These are phyloP conservation scores for Whitmania pigra DNA, from an alignment of 1,140 invertebrate genomes.

Conservation along the genomic window DNA sequence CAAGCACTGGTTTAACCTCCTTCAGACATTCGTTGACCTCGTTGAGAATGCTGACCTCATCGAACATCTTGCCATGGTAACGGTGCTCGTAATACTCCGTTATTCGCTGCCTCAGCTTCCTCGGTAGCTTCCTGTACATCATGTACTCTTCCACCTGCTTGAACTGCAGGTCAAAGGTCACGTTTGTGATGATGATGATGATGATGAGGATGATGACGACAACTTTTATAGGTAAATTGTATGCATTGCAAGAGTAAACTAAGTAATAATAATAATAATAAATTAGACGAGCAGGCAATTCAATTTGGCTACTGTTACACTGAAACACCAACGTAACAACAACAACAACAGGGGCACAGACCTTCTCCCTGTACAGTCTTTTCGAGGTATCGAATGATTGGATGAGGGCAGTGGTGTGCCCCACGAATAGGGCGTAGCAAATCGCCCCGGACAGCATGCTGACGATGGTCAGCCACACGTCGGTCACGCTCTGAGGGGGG, in stretches of 20 bases:
- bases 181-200: no score
- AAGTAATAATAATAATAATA: no score
- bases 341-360: constrained; percentile 3
- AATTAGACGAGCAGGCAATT: no score
- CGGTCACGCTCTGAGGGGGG: constrained; percentile 88
- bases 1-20: constrained; percentile 51
- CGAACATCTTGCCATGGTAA: constrained; percentile 98
- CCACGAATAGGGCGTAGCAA: constrained; percentile 93
- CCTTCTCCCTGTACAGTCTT: constrained; percentile 90
- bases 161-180: constrained; percentile 51
- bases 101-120: constrained; percentile 84
- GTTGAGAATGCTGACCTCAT: constrained; percentile 86
- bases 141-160: constrained; percentile 99
- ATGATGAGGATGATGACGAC: no score
- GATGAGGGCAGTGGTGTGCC: constrained; percentile 93
- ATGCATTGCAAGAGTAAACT: no score
- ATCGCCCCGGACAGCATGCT: constrained; percentile 77
- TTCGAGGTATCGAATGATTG: constrained; percentile 93
- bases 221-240: no score
- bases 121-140: constrained; percentile 87
- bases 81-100: constrained; percentile 96
- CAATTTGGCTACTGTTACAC: no score
- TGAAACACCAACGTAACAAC: background rate
- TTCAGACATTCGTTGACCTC: constrained; percentile 91
- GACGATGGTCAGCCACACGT: constrained; percentile 96